Evolutionary conservation across 1,140 invertebrate species (phyloP).

Genomic region (Tetramorium simillimum): DNA sequence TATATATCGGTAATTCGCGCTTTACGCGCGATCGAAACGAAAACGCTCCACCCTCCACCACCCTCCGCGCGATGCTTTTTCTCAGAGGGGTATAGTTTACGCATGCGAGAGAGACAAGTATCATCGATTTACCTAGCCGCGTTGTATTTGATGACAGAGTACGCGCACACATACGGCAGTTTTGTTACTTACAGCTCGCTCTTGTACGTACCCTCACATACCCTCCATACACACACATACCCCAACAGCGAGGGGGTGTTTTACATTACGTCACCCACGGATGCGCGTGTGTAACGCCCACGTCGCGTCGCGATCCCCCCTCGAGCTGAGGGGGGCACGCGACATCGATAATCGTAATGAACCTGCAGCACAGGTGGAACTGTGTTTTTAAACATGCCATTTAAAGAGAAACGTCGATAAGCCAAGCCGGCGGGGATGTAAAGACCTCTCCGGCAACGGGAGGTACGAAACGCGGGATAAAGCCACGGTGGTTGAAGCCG

Average conservation of each 20-base stretch:
- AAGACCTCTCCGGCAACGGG: not conserved
- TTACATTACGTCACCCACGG: not conserved
- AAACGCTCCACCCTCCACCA: not conserved
- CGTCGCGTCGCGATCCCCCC: not conserved
- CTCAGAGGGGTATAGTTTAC: conserved; percentile 11
- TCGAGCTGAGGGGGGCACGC: not conserved
- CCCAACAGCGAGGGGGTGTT: too few relatives aligned
- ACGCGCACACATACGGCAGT: not conserved
- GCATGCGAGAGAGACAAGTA: conserved; percentile 36
- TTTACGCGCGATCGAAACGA: not conserved
- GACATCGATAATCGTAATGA: conserved; percentile 29
- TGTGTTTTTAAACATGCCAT: conserved; percentile 4
- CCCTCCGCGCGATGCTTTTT: not conserved
- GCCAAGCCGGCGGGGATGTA: not conserved
- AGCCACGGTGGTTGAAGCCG: not conserved
- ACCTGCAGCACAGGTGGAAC: not conserved
- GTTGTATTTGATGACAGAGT: conserved; percentile 41
- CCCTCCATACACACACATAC: too few relatives aligned
- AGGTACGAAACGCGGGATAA: not conserved
- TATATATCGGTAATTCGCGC: not conserved
- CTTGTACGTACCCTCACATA: too few relatives aligned
- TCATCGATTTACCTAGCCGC: conserved; percentile 44
- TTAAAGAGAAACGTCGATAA: conserved; percentile 21
- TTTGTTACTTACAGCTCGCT: not conserved
- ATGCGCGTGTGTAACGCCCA: not conserved